Percentiles rank a stretch among this genome's conserved stretches.
Conservation (phyloP, 1,140 invertebrate genomes). For the Schlechtendalia chinensis region DNA sequence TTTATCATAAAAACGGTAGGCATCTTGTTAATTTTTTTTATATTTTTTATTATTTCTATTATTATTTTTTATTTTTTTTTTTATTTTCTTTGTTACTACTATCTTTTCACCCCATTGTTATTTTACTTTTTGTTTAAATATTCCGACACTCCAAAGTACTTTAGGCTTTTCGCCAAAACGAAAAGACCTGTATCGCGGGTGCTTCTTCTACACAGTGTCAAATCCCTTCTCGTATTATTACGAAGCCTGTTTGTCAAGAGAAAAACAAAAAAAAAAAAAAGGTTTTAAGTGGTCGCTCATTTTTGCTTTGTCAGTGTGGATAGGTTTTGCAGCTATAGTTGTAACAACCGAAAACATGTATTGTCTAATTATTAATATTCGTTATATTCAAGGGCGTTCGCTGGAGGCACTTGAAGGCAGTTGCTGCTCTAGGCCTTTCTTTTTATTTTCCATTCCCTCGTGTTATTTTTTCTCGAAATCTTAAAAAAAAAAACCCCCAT, state of each 20-base stretch:
- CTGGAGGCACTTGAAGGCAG: too few species aligned
- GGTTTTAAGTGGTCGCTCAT: slow-evolving; percentile 2
- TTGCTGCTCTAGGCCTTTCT: too few species aligned
- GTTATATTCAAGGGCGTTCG: not conserved
- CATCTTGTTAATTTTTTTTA: not conserved
- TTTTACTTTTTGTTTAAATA: slow-evolving; percentile 28
- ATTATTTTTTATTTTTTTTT: too few species aligned
- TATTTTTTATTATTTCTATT: too few species aligned
- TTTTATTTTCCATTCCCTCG: too few species aligned
- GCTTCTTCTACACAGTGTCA: not conserved
- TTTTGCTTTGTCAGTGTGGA: not conserved
- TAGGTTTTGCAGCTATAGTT: not conserved
- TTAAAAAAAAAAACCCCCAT: too few species aligned
- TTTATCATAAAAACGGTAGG: not conserved
- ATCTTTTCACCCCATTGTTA: not conserved
- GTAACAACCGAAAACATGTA: not conserved
- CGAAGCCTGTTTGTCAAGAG: not conserved
- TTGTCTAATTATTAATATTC: slow-evolving; percentile 3
- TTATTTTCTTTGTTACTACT: not conserved
- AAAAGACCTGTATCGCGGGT: not conserved
- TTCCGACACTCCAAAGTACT: not conserved
- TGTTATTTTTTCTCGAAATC: too few species aligned
- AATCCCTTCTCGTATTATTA: slow-evolving; percentile 7
- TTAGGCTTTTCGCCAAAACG: slow-evolving; percentile 6
- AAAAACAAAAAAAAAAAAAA: not conserved